Conservation (phyloP, 2,797 vertebrate genomes). For the Onychomys arenicola region DNA sequence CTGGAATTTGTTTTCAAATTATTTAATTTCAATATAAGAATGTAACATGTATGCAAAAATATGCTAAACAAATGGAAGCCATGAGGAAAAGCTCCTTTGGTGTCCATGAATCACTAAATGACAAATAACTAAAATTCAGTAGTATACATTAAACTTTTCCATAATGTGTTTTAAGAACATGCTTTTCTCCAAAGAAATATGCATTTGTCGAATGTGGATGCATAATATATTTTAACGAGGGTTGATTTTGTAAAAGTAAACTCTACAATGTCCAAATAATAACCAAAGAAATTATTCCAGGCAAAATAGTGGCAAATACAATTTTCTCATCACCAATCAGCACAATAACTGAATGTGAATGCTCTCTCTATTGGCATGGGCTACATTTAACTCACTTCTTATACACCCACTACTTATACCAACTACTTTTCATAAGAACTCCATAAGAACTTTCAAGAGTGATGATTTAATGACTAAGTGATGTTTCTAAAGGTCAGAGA, state of each 20-base stretch:
- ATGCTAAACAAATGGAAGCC: slow-evolving; percentile 33
- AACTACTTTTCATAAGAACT: slow-evolving; percentile 35
- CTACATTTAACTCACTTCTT: slow-evolving; percentile 14
- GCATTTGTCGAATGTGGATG: background rate
- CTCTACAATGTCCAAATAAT: background rate
- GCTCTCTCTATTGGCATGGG: background rate
- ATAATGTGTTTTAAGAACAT: background rate
- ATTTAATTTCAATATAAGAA: background rate
- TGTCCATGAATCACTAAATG: background rate
- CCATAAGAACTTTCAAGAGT: background rate
- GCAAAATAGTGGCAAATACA: background rate
- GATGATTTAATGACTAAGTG: slow-evolving; percentile 49
- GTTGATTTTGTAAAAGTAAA: background rate
- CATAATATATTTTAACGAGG: background rate
- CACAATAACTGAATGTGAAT: slow-evolving; percentile 3
- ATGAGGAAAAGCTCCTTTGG: background rate
- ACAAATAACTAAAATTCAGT: background rate
- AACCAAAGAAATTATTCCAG: background rate
- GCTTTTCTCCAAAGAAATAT: background rate
- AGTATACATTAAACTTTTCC: background rate
- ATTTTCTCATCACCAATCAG: background rate
- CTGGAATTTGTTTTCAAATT: slow-evolving; percentile 58
- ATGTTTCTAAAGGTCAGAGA: slow-evolving; percentile 66
- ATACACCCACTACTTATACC: background rate
- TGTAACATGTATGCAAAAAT: slow-evolving; percentile 41